phyloP scores from a whole-genome alignment of 2,888 invertebrate genomes.

The Macropis europaea region DNA sequence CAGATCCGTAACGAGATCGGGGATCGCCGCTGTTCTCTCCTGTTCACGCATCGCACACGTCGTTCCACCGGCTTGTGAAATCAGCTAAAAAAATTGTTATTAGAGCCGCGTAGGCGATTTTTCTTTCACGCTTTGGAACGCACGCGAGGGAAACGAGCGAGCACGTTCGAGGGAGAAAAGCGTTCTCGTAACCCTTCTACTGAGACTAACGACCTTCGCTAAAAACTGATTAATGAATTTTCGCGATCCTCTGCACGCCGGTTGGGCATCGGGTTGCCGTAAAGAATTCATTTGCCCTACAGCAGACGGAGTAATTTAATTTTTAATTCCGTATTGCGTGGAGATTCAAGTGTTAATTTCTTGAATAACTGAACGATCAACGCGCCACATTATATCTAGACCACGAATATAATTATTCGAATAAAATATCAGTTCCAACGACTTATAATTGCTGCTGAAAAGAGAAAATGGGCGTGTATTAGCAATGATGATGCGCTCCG shows the following conservation, averaged over 20 bases:
- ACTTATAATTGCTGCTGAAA: too few relatives aligned
- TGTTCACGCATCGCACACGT: neutral
- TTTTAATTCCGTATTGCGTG: neutral
- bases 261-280: neutral
- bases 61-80: constrained; percentile 28
- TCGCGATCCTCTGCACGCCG: constrained; percentile 7
- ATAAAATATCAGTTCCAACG: too few relatives aligned
- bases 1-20: constrained; percentile 16
- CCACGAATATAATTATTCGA: too few relatives aligned
- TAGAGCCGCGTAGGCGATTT: neutral
- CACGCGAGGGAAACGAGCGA: neutral
- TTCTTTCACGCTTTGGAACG: constrained; percentile 15
- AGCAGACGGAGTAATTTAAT: neutral
- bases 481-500: too few relatives aligned
- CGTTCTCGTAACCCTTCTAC: constrained; percentile 16
- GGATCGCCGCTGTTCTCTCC: neutral
- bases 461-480: too few relatives aligned
- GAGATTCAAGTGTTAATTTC: too few relatives aligned
- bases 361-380: too few relatives aligned
- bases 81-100: constrained; percentile 7
- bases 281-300: too few relatives aligned
- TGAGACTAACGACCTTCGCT: constrained; percentile 25
- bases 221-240: constrained; percentile 23
- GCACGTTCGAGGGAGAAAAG: neutral
- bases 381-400: too few relatives aligned